A percentile compares a stretch with the other conserved stretches of the same genome.
phyloP scores from a whole-genome alignment of 2,797 vertebrate species.

The Clamator glandarius region DNA sequence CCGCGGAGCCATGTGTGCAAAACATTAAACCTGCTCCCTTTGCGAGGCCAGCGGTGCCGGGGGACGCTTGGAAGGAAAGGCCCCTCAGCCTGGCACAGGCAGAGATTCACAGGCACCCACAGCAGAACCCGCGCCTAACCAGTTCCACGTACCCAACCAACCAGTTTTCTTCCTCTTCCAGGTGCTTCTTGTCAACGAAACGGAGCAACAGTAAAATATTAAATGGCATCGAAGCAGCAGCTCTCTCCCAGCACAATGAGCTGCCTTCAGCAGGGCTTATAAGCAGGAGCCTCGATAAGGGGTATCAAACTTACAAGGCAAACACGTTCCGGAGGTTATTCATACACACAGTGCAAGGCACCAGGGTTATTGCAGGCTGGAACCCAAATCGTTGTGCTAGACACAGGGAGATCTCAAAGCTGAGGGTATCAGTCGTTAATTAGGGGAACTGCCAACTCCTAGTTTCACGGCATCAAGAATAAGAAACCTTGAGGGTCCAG shows the following conservation, averaged over 20 bases:
- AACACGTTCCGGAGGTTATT: background rate
- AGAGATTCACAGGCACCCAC: background rate
- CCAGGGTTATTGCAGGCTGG: background rate
- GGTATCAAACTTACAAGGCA: background rate
- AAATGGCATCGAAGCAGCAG: background rate
- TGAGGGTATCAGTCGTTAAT: background rate
- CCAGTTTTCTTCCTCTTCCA: background rate
- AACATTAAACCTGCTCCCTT: background rate
- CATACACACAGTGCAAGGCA: background rate
- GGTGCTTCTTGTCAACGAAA: background rate
- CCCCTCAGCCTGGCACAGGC: background rate
- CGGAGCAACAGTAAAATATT: background rate
- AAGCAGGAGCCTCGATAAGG: background rate
- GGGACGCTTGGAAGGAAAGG: background rate
- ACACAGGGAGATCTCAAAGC: background rate
- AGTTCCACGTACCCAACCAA: background rate
- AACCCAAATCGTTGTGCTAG: accelerated
- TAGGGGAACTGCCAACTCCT: background rate
- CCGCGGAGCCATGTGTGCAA: constrained; percentile 29
- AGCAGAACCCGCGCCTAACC: background rate
- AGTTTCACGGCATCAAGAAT: background rate
- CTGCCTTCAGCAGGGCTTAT: background rate
- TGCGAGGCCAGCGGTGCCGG: accelerated
- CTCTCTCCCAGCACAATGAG: background rate
- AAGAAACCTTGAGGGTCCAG: background rate